Base-by-base conservation (phyloP, 1,140 invertebrate genomes). In the Anthonomus grandis region DNA sequence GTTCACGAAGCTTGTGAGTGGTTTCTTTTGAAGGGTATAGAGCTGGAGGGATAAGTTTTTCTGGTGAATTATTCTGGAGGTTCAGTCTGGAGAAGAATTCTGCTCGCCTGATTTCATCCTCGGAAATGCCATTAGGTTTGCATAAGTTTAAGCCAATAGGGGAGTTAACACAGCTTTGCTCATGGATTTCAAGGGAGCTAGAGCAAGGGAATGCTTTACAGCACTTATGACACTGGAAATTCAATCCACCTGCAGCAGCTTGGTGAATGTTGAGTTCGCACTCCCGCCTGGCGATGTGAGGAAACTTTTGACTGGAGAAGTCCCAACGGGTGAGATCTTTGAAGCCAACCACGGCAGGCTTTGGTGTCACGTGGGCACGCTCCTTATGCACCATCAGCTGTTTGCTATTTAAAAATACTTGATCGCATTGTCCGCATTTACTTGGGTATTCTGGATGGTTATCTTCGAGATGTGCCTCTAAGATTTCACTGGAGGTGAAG, bases 41-140 rank as follows among this genome's bases (percentile, higher is more conserved):
- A 5, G 25, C 21, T 2, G 50, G 12, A 13, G 24, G 39, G 31
- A 41, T 4, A 22, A 52, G 36, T 57, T 70, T 72, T 22, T 84
- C 69, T 0, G 64, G 64, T 2, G 67, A 71, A 44, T 83, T 84
- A 66, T 87, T 85, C 64, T 86, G 85, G 0, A 93, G 75, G 64
- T 91, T 85, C 10, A 93, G 75, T 22, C 87, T 82, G 1, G 86
- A 85, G 59, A 94, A 86, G 68, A 94, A 93, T 41, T 90, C 84
- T 24, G 87, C 83, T 37, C 89, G 79, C 12, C 78, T 74, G 1
- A 83, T 79, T 10, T 82, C 74, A 27, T 79, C 77, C 8, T 81
- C 80, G 13, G 76, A 60, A 15, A 64, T 44, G 45, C 53, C 54
- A 21, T 34, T 58, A 10, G 64, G 61, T 44, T 71, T 64, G 1